Conservation (phyloP, 2,113 vertebrate genomes). For the Marcusenius ussheri region DNA sequence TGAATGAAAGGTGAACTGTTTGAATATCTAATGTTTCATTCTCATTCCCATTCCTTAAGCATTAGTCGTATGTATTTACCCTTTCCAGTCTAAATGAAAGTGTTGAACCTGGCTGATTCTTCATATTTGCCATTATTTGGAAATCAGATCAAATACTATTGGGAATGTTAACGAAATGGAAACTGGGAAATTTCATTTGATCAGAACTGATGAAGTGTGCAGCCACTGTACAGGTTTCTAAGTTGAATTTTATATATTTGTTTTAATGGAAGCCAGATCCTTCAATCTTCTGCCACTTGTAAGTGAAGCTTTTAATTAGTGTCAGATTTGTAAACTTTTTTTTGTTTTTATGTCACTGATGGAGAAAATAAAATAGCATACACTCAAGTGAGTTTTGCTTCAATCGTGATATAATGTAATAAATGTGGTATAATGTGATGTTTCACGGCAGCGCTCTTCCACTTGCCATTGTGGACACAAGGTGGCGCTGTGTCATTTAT, state of each 20-base stretch:
- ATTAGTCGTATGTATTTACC: background rate
- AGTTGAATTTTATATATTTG: background rate
- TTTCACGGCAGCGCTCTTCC: background rate
- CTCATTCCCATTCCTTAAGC: background rate
- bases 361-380: background rate
- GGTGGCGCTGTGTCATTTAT: conserved; percentile 28
- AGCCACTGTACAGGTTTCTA: background rate
- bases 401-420: background rate
- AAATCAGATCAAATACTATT: background rate
- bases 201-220: background rate
- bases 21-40: background rate
- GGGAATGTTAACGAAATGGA: background rate
- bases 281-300: background rate
- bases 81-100: background rate
- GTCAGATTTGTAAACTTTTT: background rate
- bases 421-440: background rate
- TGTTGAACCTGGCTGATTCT: background rate
- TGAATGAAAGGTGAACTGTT: background rate
- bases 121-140: background rate
- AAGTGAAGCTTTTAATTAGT: background rate
- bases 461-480: conserved; percentile 18
- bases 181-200: background rate
- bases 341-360: background rate
- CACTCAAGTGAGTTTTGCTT: background rate
- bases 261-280: background rate